Evolutionary conservation across 2,797 vertebrate genomes (phyloP).

Genomic region (Pelobates cultripes): DNA sequence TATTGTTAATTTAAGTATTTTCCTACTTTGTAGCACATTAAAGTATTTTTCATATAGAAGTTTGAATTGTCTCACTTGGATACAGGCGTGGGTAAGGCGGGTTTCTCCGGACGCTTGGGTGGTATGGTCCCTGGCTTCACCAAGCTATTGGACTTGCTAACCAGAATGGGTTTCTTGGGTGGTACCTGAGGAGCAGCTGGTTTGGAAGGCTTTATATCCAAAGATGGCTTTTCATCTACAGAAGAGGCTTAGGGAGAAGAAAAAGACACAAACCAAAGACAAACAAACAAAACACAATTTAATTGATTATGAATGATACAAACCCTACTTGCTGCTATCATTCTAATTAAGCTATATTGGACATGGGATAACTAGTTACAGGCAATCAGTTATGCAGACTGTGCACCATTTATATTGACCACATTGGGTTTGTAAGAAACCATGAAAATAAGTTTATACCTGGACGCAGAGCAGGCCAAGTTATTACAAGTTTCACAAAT

Average conservation of each 20-base stretch:
- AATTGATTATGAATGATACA: too few relatives aligned
- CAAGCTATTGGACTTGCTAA: slow-evolving; percentile 77
- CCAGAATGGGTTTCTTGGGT: slow-evolving; percentile 89
- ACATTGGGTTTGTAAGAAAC: too few relatives aligned
- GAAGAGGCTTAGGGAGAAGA: slow-evolving; percentile 39
- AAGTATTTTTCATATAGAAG: too few relatives aligned
- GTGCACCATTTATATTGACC: too few relatives aligned
- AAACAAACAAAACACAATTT: background rate
- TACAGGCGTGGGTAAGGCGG: slow-evolving; percentile 73
- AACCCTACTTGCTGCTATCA: background rate
- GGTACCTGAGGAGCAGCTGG: slow-evolving; percentile 88
- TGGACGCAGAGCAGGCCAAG: too few relatives aligned
- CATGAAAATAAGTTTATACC: too few relatives aligned
- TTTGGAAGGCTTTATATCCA: slow-evolving; percentile 84
- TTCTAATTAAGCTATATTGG: too few relatives aligned
- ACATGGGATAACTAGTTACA: too few relatives aligned
- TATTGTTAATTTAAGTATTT: too few relatives aligned
- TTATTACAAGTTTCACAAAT: too few relatives aligned
- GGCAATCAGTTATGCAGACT: too few relatives aligned
- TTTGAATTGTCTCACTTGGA: slow-evolving; percentile 68
- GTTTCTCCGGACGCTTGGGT: slow-evolving; percentile 88
- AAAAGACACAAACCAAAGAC: background rate
- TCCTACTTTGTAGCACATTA: too few relatives aligned
- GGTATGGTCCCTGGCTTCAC: slow-evolving; percentile 72
- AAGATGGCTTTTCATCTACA: slow-evolving; percentile 79